These are phyloP conservation scores for Sycophila texana DNA, from an alignment of 2,888 invertebrate species.

Conservation along the genomic window DNA sequence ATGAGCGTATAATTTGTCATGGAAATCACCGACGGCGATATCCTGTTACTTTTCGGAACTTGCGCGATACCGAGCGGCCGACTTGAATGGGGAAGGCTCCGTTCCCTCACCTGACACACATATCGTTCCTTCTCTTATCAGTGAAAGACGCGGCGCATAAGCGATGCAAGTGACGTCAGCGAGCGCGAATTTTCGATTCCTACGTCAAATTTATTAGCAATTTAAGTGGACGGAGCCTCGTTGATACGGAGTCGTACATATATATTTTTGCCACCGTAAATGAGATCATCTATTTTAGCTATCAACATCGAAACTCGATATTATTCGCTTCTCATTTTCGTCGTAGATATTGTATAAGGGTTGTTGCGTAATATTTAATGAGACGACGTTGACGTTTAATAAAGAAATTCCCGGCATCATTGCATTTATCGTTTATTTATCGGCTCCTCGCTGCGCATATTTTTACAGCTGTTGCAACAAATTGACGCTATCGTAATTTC, in stretches of 20 bases:
- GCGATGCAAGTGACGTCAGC: conserved; percentile 3
- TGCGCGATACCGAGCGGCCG: not conserved
- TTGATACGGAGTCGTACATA: too few species aligned
- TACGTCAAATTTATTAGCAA: not conserved
- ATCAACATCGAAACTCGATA: too few species aligned
- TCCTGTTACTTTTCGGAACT: conserved; percentile 7
- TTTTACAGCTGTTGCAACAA: not conserved
- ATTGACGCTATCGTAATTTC: not conserved
- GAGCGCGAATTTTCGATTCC: not conserved
- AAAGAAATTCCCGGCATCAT: too few species aligned
- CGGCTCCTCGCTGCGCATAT: too few species aligned
- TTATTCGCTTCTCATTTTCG: too few species aligned
- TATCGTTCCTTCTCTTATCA: not conserved
- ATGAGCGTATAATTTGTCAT: conserved; percentile 26
- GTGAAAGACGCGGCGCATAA: not conserved
- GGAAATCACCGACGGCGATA: conserved; percentile 1
- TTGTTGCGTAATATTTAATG: too few species aligned
- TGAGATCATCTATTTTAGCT: too few species aligned
- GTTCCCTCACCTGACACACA: conserved; percentile 2
- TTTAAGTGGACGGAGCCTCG: too few species aligned
- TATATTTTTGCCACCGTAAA: too few species aligned
- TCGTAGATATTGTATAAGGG: too few species aligned
- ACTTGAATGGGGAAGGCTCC: not conserved
- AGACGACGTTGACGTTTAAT: too few species aligned
- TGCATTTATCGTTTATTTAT: too few species aligned